Evolutionary conservation across 2,113 vertebrate species (phyloP), one percentile per base, ranked within the genome.

Genomic region (Sylvia atricapilla): DNA sequence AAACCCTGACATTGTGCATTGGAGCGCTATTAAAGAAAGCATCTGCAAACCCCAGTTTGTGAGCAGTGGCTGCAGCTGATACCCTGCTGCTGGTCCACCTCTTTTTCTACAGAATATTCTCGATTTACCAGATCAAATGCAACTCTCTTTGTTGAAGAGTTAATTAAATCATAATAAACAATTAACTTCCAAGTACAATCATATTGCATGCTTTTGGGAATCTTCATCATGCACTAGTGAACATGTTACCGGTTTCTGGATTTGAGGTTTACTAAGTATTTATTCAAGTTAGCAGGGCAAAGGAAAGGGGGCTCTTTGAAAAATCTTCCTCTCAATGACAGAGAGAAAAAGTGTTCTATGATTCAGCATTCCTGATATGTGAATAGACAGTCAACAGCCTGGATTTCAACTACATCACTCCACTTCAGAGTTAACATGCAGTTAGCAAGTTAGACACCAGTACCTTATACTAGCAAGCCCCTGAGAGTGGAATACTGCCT

Each of bases 21-120:
- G 78, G 46, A 92, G 92, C 79, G 64, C 95, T 85, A 49, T 35
- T 53, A 89, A 83, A 91, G 92, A 92, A 69, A 88, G 75, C 52
- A 80, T 77, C 88, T 88, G 85, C 75, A 94, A 86, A 22, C 14
- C 47, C 72, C 60, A 60, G 6, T 84, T 64, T 47, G 60, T 44
- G 77, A 77, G 73, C 94, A 92, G 89, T 9, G 50, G 58, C 70
- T 91, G 77, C 84, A 62, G 87, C 25, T 1, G 6, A 82, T 79
- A 66, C 39, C 46, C 94, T 93, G 96, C 91, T 88, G 77, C 64
- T 88, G 59, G 83, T 28, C 39, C 44, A 72, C 58, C 52, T 84
- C 70, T 74, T 93, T 74, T 83, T 46, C 87, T 77, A 50, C 92
- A 93, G 90, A 94, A 88, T 64, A 63, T 67, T 97, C 90, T 94